A percentile compares a stretch with the other conserved stretches of the same genome.
Conservation (phyloP, 2,888 invertebrate genomes). For the Buathra laborator region DNA sequence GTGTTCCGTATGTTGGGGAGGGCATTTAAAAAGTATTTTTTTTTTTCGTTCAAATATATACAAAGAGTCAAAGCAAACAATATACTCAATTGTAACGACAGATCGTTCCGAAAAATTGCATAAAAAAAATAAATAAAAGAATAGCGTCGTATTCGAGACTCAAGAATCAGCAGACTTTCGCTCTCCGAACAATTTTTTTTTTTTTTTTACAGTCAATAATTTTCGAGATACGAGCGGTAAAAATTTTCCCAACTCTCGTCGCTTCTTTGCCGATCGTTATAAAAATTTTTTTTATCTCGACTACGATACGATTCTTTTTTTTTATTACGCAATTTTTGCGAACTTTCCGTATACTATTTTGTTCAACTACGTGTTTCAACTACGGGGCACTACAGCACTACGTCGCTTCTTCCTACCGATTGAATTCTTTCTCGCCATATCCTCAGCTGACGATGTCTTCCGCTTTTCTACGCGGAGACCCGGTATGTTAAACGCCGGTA, state of each 20-base stretch:
- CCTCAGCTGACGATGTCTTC: conserved; percentile 96
- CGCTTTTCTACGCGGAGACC: conserved; percentile 94
- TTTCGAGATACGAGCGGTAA: not conserved
- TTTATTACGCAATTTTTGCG: conserved; percentile 13
- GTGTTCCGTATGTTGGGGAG: conserved; percentile 44
- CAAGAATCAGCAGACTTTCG: not conserved
- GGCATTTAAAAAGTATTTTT: conserved; percentile 27
- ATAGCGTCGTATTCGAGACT: not conserved
- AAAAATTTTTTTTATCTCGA: too few relatives aligned
- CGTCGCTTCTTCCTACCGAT: conserved; percentile 86
- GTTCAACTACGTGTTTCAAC: conserved; percentile 61
- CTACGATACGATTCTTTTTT: conserved; percentile 2
- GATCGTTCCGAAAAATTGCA: not conserved
- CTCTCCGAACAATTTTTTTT: not conserved
- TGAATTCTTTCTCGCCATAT: conserved; percentile 95
- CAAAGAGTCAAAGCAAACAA: conserved; percentile 47
- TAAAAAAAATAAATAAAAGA: not conserved
- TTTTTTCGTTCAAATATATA: conserved; percentile 20
- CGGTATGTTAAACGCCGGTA: conserved; percentile 95
- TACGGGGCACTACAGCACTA: conserved; percentile 65
- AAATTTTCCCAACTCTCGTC: not conserved
- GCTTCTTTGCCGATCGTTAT: too few relatives aligned
- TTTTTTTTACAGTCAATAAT: not conserved
- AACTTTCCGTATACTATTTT: conserved; percentile 11
- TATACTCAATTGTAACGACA: conserved; percentile 22